Percentiles rank a stretch among this genome's conserved stretches.
Conservation (phyloP, 2,888 invertebrate species). For the Synergus gifuensis region DNA sequence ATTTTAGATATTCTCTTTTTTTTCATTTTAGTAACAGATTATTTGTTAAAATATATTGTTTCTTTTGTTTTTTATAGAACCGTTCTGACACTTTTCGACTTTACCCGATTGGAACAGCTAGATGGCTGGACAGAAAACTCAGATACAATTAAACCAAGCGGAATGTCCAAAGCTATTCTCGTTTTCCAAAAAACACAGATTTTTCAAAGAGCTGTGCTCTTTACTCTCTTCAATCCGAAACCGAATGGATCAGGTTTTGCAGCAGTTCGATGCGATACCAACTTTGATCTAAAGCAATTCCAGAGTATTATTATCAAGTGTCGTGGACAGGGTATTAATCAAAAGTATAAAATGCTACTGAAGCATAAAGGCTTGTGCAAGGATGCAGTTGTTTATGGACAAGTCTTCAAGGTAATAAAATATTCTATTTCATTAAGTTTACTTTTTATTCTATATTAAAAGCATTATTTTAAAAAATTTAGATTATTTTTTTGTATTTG, state of each 20-base stretch:
- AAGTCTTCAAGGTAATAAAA: slow-evolving; percentile 67
- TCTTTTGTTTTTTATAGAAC: slow-evolving; percentile 44
- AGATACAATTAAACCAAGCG: slow-evolving; percentile 74
- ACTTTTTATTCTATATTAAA: background rate
- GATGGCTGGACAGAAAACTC: slow-evolving; percentile 76
- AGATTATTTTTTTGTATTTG: too few relatives aligned
- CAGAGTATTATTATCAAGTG: slow-evolving; percentile 69
- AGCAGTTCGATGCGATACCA: slow-evolving; percentile 70
- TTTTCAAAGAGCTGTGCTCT: slow-evolving; percentile 76
- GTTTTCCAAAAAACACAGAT: slow-evolving; percentile 73
- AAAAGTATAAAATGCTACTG: slow-evolving; percentile 76
- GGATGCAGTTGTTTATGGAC: slow-evolving; percentile 73
- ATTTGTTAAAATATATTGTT: background rate
- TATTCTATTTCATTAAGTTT: background rate
- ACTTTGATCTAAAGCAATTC: slow-evolving; percentile 70
- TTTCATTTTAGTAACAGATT: background rate
- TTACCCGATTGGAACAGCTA: slow-evolving; percentile 63
- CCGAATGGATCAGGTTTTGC: slow-evolving; percentile 78
- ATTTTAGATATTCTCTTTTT: background rate
- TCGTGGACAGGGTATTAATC: slow-evolving; percentile 75
- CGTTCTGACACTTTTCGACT: slow-evolving; percentile 62
- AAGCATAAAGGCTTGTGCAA: slow-evolving; percentile 72
- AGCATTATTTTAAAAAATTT: too few relatives aligned
- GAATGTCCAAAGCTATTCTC: slow-evolving; percentile 77
- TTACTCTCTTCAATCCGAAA: slow-evolving; percentile 77